Evolutionary conservation across 2,113 vertebrate species (phyloP), one percentile per base, ranked within the genome.

Genomic region (Ardeotis arabs): DNA sequence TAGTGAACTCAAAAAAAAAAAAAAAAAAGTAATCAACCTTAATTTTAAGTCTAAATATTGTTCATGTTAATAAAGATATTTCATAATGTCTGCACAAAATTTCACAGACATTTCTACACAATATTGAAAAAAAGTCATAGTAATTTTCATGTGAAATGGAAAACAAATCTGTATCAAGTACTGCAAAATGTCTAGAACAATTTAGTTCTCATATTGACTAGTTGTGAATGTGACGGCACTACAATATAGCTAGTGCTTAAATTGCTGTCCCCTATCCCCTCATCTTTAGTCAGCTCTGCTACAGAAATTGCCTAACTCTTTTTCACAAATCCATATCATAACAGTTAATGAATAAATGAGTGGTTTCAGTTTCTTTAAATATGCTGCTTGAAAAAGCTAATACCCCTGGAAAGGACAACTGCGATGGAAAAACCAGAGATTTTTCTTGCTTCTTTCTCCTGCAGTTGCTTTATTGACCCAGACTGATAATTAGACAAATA

Each of bases 11-110:
- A 2, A 62, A 41, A 79, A 56, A 87, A 64, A 12, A 39, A 8
- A 18, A 17, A 66, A 87, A 60, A 4, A 63, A 78, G 9, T 3
- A 58, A 62, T 7, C 0, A 0, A 35, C 9, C 50, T 87, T 66
- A 47, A 16, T 49, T 83, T 87, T 89, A 81, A 44, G 13, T 87
- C 25, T 14, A 72, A 64, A 35, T 39, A 53, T 12, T 84, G 60
- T 68, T 7, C 12, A 2, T 7, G 4, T n/a, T 58, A 75, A 82
- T 44, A 25, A 39, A 90, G 66, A 9, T 35, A 75, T 25, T 95
- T 74, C 33, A 66, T 72, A 64, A 70, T 23, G 39, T 8, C 20
- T 44, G 15, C 15, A 52, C 7, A 39, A 11, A 75, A 58, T 53
- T 76, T 45, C 33, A 68, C 22, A 20, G 28, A 19, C 14, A n/a